Evolutionary conservation across 1,140 invertebrate species (phyloP), one percentile per base, ranked within the genome.

Genomic region (Manduca sexta): DNA sequence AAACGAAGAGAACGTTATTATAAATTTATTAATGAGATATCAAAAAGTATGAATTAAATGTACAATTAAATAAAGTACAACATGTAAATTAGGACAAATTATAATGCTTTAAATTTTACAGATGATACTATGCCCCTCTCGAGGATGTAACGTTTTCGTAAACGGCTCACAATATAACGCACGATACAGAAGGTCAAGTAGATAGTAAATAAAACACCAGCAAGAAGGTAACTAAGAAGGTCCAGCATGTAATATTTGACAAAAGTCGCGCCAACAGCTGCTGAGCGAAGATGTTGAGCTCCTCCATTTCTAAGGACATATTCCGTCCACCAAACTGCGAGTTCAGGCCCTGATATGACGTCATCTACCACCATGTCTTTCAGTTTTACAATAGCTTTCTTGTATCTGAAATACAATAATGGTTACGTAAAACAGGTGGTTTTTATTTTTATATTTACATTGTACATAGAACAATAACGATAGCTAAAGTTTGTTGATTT

Each of bases 291-390:
- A 50, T 86, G 75, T 4, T 63, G 55, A 2, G 86, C 86, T 8
- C 89, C 88, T 15, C 80, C 76, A 53, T 90, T 81, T 18, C 88
- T 70, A 12, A 90, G 45, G 10, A 90, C 87, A 45, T 90, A 90
- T 55, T 91, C 89, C 3, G 88, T 89, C 89, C 89, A 91, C 69
- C 87, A 89, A 10, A 90, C 67, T 1, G 88, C 89, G 45, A 82
- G 78, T 18, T 90, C 83, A 12, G 89, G 69, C 1, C 89, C 88
- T 8, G 88, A 86, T 64, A 88, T 74, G 12, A 85, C 60, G 30
- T 86, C 76, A 57, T 90, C 88, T 16, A 78, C 66, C 3, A 89
- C 69, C 17, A 86, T 51, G 21, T 60, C 70, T 49, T 84, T 88
- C 26, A 88, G 64, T 26, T 70, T 79, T 11, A 69, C 65, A 7